Conservation (phyloP, 2,888 invertebrate species). For the Tubulanus polymorphus region DNA sequence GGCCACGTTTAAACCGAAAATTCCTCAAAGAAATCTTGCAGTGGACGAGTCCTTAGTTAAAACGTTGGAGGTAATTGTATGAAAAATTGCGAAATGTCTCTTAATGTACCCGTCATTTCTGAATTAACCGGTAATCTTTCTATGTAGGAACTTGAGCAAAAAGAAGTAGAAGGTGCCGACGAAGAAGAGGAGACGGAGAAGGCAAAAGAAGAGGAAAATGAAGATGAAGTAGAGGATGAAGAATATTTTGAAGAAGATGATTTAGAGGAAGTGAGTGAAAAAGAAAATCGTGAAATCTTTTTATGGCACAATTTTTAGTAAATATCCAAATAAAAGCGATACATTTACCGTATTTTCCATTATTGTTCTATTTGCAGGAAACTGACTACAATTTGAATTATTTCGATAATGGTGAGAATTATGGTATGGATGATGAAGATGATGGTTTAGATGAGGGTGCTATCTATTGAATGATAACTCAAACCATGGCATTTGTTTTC, state of each 20-base stretch:
- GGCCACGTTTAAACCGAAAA: constrained; percentile 24
- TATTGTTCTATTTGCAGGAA: constrained; percentile 31
- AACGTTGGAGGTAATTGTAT: background rate
- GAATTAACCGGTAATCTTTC: background rate
- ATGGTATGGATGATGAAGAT: constrained; percentile 46
- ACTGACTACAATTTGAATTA: constrained; percentile 47
- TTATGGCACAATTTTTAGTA: no score
- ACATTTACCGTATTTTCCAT: background rate
- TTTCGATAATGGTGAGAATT: constrained; percentile 50
- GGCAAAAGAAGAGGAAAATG: constrained; percentile 29
- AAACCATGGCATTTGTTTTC: background rate
- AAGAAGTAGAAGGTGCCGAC: constrained; percentile 23
- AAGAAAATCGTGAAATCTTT: no score
- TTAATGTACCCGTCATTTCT: background rate
- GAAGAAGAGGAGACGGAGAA: constrained; percentile 26
- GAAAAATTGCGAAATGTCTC: no score
- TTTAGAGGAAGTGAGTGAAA: constrained; percentile 27
- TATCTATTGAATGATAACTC: constrained; percentile 31
- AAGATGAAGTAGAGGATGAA: constrained; percentile 33
- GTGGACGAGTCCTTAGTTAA: background rate
- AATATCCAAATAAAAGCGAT: no score
- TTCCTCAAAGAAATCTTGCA: constrained; percentile 13
- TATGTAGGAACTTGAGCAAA: constrained; percentile 26
- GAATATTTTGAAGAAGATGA: constrained; percentile 31
- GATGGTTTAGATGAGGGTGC: constrained; percentile 46